Conservation (phyloP, 1,140 invertebrate species). For the Ostrea edulis region DNA sequence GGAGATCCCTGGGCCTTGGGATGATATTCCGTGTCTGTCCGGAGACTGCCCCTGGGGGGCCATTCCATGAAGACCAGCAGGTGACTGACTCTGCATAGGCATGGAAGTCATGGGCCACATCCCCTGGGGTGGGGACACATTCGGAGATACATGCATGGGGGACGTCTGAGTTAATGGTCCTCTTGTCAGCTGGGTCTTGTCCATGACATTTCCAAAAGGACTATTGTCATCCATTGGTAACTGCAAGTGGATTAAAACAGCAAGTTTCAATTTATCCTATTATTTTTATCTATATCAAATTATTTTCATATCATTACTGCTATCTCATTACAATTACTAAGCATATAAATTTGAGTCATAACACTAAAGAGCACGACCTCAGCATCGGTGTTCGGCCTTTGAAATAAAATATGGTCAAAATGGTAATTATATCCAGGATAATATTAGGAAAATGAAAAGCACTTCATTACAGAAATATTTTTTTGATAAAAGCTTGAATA, state of each 20-base stretch:
- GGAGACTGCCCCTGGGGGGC: slow-evolving; percentile 21
- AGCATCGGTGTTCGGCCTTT: not conserved
- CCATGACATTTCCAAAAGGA: slow-evolving; percentile 15
- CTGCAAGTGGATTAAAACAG: not conserved
- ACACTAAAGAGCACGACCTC: not conserved
- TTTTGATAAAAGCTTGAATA: not conserved
- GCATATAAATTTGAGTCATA: not conserved
- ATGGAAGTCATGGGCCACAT: not conserved
- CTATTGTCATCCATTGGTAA: slow-evolving; percentile 40
- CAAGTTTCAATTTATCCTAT: no score
- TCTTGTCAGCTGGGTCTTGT: not conserved
- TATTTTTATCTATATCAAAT: not conserved
- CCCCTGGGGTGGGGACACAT: slow-evolving; percentile 23
- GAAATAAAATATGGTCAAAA: not conserved
- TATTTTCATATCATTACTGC: not conserved
- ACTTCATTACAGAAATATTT: not conserved
- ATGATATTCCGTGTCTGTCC: slow-evolving; percentile 48
- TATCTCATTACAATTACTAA: not conserved
- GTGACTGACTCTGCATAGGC: slow-evolving; percentile 13
- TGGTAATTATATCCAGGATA: not conserved
- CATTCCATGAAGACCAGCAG: slow-evolving; percentile 35
- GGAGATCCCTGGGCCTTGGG: slow-evolving; percentile 40
- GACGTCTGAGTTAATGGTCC: not conserved
- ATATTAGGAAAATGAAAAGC: not conserved
- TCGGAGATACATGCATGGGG: slow-evolving; percentile 40